Conservation (phyloP, 2,888 invertebrate species). For the Steinernema scapterisci region DNA sequence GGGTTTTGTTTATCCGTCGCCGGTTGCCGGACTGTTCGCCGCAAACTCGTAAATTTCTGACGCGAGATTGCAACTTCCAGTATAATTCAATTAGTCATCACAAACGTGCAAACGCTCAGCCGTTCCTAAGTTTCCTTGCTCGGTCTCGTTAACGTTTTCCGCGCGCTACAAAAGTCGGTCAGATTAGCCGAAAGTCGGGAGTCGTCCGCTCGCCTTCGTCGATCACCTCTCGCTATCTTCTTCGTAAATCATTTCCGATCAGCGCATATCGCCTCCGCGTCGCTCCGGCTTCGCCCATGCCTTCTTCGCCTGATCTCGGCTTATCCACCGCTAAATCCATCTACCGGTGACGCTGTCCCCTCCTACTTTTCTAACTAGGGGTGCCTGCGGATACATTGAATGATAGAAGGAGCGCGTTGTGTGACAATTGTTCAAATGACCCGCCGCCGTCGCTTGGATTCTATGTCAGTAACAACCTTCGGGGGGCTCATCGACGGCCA, state of each 20-base stretch:
- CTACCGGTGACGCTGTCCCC: neutral
- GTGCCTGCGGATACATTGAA: neutral
- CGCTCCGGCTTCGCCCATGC: neutral
- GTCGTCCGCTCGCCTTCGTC: neutral
- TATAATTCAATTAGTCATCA: conserved; percentile 5
- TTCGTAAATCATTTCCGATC: conserved; percentile 31
- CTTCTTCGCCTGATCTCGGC: conserved; percentile 8
- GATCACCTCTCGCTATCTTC: neutral
- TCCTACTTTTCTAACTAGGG: too few species aligned
- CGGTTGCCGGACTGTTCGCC: neutral
- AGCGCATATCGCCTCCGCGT: neutral
- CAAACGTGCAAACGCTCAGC: neutral
- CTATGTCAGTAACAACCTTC: conserved; percentile 12
- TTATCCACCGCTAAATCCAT: conserved; percentile 17
- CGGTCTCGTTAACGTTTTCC: conserved; percentile 8
- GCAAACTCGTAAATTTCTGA: neutral
- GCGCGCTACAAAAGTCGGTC: conserved; percentile 28
- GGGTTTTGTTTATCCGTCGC: too few species aligned
- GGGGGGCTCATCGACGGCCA: neutral
- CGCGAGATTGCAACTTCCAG: conserved; percentile 10
- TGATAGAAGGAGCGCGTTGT: conserved; percentile 22
- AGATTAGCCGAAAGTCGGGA: neutral
- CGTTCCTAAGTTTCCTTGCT: conserved; percentile 3
- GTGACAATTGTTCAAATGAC: conserved; percentile 24
- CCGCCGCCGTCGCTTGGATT: conserved; percentile 19